These are phyloP conservation scores for Cotesia vestalis DNA, from an alignment of 1,140 invertebrate genomes.

Conservation along the genomic window DNA sequence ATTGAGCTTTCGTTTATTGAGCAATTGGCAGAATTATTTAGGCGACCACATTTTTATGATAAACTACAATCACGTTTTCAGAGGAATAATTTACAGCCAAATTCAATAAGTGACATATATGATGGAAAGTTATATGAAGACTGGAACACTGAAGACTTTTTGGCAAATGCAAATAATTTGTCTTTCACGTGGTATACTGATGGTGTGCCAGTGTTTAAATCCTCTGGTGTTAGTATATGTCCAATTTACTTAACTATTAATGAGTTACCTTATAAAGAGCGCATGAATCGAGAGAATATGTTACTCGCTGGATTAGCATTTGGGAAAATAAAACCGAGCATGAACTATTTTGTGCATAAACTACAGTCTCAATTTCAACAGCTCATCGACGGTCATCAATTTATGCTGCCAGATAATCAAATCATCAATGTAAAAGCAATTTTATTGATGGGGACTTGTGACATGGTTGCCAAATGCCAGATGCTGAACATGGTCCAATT, in stretches of 20 bases:
- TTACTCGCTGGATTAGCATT: constrained; percentile 28
- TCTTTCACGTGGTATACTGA: constrained; percentile 18
- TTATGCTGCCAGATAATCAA: neutral
- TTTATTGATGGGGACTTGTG: constrained; percentile 11
- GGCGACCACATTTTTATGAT: constrained; percentile 19
- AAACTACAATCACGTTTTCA: neutral
- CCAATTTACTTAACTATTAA: constrained; percentile 29
- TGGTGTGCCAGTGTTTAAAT: constrained; percentile 7
- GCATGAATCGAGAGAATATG: constrained; percentile 22
- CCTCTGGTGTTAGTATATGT: constrained; percentile 27
- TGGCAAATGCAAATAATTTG: neutral
- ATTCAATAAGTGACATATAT: constrained; percentile 24
- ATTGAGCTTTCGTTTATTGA: constrained; percentile 16
- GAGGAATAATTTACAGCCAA: neutral
- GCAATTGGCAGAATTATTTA: constrained; percentile 24
- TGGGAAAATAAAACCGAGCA: neutral
- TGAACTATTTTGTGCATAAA: constrained; percentile 8
- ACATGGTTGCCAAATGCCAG: neutral
- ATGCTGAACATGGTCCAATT: constrained; percentile 13
- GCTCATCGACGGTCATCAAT: neutral
- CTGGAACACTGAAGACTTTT: neutral
- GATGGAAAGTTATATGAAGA: constrained; percentile 21
- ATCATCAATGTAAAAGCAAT: constrained; percentile 2
- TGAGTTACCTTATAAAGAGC: constrained; percentile 20
- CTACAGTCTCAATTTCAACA: constrained; percentile 11